These are phyloP conservation scores for Heteromyza rotundicornis DNA, from an alignment of 2,888 invertebrate species.

Conservation along the genomic window DNA sequence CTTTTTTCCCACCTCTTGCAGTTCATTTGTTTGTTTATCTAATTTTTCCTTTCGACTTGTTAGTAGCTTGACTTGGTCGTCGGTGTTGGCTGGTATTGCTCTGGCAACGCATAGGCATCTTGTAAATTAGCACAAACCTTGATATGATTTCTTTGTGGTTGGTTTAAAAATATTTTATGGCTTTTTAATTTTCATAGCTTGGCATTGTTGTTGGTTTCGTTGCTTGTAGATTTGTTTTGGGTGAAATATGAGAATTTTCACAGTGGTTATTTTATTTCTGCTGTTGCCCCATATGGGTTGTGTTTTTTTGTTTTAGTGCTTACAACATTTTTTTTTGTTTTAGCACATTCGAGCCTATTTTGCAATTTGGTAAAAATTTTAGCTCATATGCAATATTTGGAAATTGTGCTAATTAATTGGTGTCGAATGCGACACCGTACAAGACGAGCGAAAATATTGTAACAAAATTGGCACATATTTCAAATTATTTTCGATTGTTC, in stretches of 20 bases:
- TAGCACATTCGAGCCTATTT: too few relatives aligned
- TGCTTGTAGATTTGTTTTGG: background rate
- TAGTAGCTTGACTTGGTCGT: background rate
- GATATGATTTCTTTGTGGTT: background rate
- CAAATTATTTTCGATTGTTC: too few relatives aligned
- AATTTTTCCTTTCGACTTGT: background rate
- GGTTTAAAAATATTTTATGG: background rate
- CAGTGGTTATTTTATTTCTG: too few relatives aligned
- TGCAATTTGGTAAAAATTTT: too few relatives aligned
- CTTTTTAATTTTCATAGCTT: background rate
- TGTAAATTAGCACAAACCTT: constrained; percentile 9
- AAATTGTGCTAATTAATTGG: too few relatives aligned
- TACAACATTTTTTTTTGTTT: too few relatives aligned
- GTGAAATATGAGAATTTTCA: background rate
- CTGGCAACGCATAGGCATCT: background rate
- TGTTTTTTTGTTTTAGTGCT: too few relatives aligned
- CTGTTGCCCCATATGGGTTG: too few relatives aligned
- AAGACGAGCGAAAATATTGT: too few relatives aligned
- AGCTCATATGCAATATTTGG: too few relatives aligned
- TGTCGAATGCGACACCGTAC: too few relatives aligned
- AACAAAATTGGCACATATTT: too few relatives aligned
- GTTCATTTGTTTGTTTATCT: background rate
- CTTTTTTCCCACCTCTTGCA: background rate
- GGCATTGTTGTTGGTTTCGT: background rate
- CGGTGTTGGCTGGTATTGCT: background rate